Evolutionary conservation across 2,113 vertebrate genomes (phyloP).

Genomic region (Hemibagrus wyckioides): DNA sequence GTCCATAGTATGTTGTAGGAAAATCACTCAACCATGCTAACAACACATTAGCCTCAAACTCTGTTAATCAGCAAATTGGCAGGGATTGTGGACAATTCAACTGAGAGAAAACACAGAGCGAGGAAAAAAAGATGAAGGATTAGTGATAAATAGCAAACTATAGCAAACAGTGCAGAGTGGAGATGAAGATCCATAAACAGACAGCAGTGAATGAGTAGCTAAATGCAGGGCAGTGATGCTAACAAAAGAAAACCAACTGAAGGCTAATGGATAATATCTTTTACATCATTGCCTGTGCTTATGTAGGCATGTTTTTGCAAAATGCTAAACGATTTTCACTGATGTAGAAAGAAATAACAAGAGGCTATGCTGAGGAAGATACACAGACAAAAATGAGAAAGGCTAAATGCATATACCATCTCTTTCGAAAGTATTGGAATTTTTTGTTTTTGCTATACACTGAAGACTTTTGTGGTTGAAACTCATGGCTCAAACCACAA

Average conservation of each 20-base stretch:
- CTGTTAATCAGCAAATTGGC: neutral
- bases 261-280: neutral
- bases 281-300: neutral
- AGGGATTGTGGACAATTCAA: neutral
- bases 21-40: neutral
- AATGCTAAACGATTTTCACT: neutral
- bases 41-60: slow-evolving; percentile 1
- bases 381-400: neutral
- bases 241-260: neutral
- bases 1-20: neutral
- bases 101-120: neutral
- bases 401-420: neutral
- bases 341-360: neutral
- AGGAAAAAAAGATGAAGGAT: neutral
- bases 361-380: neutral
- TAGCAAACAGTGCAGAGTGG: neutral
- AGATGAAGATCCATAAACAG: neutral
- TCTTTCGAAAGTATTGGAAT: neutral
- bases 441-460: neutral
- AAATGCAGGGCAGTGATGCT: neutral
- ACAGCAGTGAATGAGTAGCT: neutral
- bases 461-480: neutral
- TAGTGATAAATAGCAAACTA: neutral
- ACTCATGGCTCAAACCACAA: neutral
- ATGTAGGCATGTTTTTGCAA: neutral